A percentile compares a stretch with the other conserved stretches of the same genome.
Evolutionary conservation across 2,113 vertebrate species (phyloP).

Genomic region (Heterotis niloticus): DNA sequence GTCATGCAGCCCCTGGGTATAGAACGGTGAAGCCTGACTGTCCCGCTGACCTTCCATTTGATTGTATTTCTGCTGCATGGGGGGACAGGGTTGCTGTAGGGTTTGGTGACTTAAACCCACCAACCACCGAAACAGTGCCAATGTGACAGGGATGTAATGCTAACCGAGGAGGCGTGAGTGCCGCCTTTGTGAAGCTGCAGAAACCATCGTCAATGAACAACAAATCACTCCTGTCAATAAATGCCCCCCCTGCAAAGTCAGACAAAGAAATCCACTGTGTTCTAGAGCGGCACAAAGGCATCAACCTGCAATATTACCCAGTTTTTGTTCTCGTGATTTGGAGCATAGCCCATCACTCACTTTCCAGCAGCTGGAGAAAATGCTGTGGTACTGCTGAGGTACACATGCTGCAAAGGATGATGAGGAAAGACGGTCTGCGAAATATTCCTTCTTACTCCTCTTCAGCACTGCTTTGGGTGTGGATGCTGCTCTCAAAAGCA

Average conservation of each 20-base stretch:
- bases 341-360: background rate
- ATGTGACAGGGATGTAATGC: too few relatives aligned
- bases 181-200: constrained; percentile 26
- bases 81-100: constrained; percentile 14
- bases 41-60: constrained; percentile 39
- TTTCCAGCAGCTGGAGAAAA: background rate
- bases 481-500: constrained; percentile 29
- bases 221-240: background rate
- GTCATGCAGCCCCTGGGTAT: background rate
- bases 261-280: background rate
- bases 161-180: too few relatives aligned
- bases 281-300: background rate
- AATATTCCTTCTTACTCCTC: background rate
- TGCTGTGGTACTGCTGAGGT: background rate
- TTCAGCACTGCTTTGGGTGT: background rate
- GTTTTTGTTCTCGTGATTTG: background rate
- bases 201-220: background rate
- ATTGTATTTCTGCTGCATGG: constrained; percentile 43
- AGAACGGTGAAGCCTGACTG: background rate
- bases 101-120: constrained; percentile 26
- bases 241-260: background rate
- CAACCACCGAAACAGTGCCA: background rate
- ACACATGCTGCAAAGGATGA: background rate
- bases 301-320: background rate
- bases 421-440: background rate